Percentiles rank a stretch among this genome's conserved stretches.
These are phyloP conservation scores for Mugil cephalus DNA, from an alignment of 2,113 vertebrate genomes.

Conservation along the genomic window DNA sequence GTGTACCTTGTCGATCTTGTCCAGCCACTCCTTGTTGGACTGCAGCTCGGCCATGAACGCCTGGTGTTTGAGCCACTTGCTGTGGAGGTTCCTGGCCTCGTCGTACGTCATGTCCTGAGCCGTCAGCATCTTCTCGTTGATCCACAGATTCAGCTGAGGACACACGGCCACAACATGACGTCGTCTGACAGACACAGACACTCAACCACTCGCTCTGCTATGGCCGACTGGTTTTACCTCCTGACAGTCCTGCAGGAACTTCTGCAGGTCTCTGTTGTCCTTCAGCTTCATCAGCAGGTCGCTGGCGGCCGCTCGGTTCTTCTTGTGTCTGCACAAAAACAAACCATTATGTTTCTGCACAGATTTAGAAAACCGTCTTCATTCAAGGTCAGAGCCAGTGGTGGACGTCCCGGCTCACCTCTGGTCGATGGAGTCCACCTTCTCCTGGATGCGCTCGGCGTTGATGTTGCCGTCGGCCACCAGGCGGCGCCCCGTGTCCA, in stretches of 20 bases:
- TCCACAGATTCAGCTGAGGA: slow-evolving; percentile 94
- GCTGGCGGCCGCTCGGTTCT: slow-evolving; percentile 94
- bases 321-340: slow-evolving; percentile 88
- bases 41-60: slow-evolving; percentile 97
- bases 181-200: neutral
- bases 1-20: slow-evolving; percentile 96
- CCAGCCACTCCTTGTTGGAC: slow-evolving; percentile 99
- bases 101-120: slow-evolving; percentile 99
- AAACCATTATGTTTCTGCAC: neutral
- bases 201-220: too few relatives aligned
- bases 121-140: slow-evolving; percentile 99
- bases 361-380: neutral
- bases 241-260: slow-evolving; percentile 97
- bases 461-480: slow-evolving; percentile 96
- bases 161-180: neutral
- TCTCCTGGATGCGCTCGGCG: slow-evolving; percentile 96
- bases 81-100: slow-evolving; percentile 97
- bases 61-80: slow-evolving; percentile 97
- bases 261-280: slow-evolving; percentile 98
- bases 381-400: neutral
- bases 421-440: slow-evolving; percentile 96
- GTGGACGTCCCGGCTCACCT: slow-evolving; percentile 87
- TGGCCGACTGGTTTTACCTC: slow-evolving; percentile 93
- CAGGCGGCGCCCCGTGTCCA: slow-evolving; percentile 93
- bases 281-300: slow-evolving; percentile 94